These are phyloP conservation scores for Pseudorhombus dupliciocellatus DNA, from an alignment of 2,113 vertebrate species.

Conservation along the genomic window DNA sequence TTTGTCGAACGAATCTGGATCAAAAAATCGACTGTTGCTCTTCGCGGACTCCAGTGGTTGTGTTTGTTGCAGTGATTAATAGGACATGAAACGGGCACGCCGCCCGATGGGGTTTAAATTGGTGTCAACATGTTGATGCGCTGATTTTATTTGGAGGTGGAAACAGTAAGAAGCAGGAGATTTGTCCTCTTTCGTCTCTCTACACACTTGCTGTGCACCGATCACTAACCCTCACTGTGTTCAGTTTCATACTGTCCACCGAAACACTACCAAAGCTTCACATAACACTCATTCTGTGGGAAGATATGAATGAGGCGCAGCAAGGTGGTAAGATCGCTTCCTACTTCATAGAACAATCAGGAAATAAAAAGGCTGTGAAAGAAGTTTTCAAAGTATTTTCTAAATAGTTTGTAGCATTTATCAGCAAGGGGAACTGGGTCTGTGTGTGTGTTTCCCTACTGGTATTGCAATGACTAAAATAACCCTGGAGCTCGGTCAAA, in stretches of 20 bases:
- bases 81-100: background rate
- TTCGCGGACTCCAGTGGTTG: conserved; percentile 12
- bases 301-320: too few species aligned
- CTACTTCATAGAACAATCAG: background rate
- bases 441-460: conserved; percentile 49
- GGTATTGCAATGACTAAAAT: conserved; percentile 61
- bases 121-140: conserved; percentile 1
- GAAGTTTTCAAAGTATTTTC: background rate
- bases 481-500: conserved; percentile 57
- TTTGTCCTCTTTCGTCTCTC: conserved; percentile 5
- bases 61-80: conserved; percentile 20
- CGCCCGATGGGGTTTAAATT: conserved; percentile 1
- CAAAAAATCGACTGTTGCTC: background rate
- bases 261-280: background rate
- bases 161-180: conserved; percentile 7
- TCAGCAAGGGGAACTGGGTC: background rate
- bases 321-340: too few species aligned
- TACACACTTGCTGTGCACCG: background rate
- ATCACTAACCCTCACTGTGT: background rate
- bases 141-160: conserved; percentile 6
- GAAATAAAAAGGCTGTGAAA: background rate
- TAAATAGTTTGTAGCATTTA: background rate
- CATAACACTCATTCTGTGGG: background rate
- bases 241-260: conserved; percentile 10
- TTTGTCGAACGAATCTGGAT: background rate